Base-by-base conservation (phyloP, 2,797 vertebrate genomes). In the Pelochelys cantorii region DNA sequence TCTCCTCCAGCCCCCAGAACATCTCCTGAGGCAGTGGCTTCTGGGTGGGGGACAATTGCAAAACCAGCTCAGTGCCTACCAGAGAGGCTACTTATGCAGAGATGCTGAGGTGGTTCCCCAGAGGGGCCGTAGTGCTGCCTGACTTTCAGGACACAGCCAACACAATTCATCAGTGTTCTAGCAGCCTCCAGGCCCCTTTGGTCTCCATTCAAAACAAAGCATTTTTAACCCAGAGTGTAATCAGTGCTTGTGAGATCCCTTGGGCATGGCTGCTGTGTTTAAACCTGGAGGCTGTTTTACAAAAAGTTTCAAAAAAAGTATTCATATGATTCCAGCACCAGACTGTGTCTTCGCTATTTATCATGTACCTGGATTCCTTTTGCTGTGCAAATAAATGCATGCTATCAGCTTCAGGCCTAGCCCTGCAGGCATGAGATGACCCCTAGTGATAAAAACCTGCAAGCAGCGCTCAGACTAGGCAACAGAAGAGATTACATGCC, bases 371-470 rank as follows among this genome's bases (percentile, higher is more conserved):
- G 4, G 48, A 53, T 74, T 48, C 57, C 62, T 14, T 79, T 59
- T 80, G 17, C 57, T 52, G 14, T 22, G 75, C 7, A 68, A 48
- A 42, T 7, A 56, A 68, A n/a, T 0, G 1, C 17, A 11, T 1
- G 34, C 0, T 0, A 20, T 27, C 59, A 3, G 48, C 62, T 52
- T 1, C 0, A 20, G 42, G 74, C 79, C 31, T 27, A 68, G 31
- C n/a, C 65, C n/a, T 5, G n/a, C 17, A 68, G 65, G 18, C 65
- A 68, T n/a, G 65, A n/a, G n/a, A 68, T 68, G n/a, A 60, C 18
- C n/a, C 15, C n/a, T n/a, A 68, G n/a, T 68, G n/a, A 68, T 34
- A 18, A 68, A 34, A 68, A 34, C 31, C 65, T 68, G 18, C 17
- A 20, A 68, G 15, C 81, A 68, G 89, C 54, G 89, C 55, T 81